phyloP scores from a whole-genome alignment of 1,140 invertebrate genomes.

The Lepidurus couesii region DNA sequence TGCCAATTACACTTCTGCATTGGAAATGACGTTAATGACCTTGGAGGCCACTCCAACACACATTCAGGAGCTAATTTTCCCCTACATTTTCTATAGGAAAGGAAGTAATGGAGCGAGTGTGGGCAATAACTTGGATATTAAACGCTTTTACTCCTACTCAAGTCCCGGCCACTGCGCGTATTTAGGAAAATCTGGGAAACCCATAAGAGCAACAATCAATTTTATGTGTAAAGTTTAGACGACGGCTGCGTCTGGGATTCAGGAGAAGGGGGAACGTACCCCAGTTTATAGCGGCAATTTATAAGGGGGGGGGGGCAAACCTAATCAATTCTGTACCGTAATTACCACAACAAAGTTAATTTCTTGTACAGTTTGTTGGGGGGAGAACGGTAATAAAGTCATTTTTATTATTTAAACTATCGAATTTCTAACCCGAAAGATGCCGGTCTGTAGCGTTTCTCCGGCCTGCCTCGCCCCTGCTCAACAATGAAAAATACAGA shows the following conservation, averaged over 20 bases:
- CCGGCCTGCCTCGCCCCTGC: too few relatives aligned
- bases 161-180: neutral
- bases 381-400: too few relatives aligned
- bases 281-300: neutral
- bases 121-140: neutral
- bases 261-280: neutral
- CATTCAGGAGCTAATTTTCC: too few relatives aligned
- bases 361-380: neutral
- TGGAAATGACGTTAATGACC: too few relatives aligned
- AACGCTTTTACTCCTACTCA: neutral
- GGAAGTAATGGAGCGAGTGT: neutral
- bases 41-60: too few relatives aligned
- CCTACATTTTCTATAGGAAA: neutral
- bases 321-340: neutral
- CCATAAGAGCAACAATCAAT: slow-evolving; percentile 5
- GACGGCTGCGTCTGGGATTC: neutral
- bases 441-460: too few relatives aligned
- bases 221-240: neutral
- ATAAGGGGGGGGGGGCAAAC: neutral
- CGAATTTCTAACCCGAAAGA: too few relatives aligned
- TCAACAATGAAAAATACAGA: too few relatives aligned
- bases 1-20: too few relatives aligned
- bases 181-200: neutral
- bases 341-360: neutral
- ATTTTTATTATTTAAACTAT: too few relatives aligned